Percentiles rank a stretch among this genome's conserved stretches.
These are phyloP conservation scores for Bostrychus sinensis DNA, from an alignment of 2,113 vertebrate genomes.

Conservation along the genomic window DNA sequence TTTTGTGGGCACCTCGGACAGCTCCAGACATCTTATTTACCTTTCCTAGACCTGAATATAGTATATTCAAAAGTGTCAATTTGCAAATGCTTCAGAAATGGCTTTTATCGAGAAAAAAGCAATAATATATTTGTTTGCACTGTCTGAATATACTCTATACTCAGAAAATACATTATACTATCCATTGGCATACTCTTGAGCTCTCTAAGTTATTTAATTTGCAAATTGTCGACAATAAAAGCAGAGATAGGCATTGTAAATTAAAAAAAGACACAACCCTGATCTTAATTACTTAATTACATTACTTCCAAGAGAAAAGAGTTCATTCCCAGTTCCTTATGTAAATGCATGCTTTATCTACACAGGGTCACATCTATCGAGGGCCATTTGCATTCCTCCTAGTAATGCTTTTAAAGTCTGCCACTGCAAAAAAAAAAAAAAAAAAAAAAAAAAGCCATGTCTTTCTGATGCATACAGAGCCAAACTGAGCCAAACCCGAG, in stretches of 20 bases:
- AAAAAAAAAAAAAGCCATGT: conserved; percentile 26
- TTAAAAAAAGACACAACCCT: not conserved
- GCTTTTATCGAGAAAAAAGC: no score
- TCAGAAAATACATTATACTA: not conserved
- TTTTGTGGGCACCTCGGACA: not conserved
- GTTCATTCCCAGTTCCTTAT: not conserved
- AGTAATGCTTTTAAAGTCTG: conserved; percentile 6
- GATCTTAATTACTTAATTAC: not conserved
- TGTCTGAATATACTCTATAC: not conserved
- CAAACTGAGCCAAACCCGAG: conserved; percentile 4
- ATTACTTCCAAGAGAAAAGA: not conserved
- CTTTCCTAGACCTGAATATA: no score
- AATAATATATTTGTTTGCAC: not conserved
- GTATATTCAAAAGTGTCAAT: no score
- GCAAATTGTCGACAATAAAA: not conserved
- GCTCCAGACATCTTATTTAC: not conserved
- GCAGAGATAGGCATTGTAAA: not conserved
- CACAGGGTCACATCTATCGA: not conserved
- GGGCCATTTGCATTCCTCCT: conserved; percentile 26
- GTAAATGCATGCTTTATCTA: conserved; percentile 14
- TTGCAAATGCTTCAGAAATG: no score
- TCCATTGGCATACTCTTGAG: not conserved
- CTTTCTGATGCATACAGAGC: conserved; percentile 23
- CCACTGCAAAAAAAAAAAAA: conserved; percentile 21
- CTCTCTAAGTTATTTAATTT: not conserved